A percentile compares a stretch with the other conserved stretches of the same genome.
These are phyloP conservation scores for Monomorium pharaonis DNA, from an alignment of 1,140 invertebrate species.

Conservation along the genomic window DNA sequence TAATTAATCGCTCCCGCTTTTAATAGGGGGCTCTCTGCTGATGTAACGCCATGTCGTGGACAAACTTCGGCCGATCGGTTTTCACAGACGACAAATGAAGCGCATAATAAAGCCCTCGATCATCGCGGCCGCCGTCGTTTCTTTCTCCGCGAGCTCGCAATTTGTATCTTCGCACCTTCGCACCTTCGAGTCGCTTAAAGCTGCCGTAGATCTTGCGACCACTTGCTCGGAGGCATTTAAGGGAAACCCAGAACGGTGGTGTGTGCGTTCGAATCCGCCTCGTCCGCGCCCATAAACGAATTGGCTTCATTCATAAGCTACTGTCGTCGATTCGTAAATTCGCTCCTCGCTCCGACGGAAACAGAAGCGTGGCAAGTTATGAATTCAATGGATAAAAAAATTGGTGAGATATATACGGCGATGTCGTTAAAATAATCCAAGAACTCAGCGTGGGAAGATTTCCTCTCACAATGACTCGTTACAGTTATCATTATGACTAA, in stretches of 20 bases:
- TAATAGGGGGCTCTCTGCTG: slow-evolving; percentile 15
- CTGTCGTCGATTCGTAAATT: slow-evolving; percentile 34
- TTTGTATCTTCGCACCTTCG: slow-evolving; percentile 38
- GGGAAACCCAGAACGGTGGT: slow-evolving; percentile 22
- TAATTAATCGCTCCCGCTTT: slow-evolving; percentile 51
- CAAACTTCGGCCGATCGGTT: slow-evolving; percentile 29
- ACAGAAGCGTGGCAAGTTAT: background rate
- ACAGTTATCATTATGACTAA: background rate
- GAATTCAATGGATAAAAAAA: background rate
- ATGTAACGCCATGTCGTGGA: slow-evolving; percentile 13
- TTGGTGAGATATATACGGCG: background rate
- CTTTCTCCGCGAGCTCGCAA: slow-evolving; percentile 20
- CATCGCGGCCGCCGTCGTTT: slow-evolving; percentile 13
- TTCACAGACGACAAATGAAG: slow-evolving; percentile 42
- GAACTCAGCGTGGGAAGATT: background rate
- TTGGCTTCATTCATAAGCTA: slow-evolving; percentile 34
- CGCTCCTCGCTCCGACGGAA: background rate
- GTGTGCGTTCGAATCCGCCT: slow-evolving; percentile 6
- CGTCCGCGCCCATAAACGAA: slow-evolving; percentile 18
- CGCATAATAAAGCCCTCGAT: slow-evolving; percentile 51
- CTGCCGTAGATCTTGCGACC: slow-evolving; percentile 23
- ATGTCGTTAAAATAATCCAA: background rate
- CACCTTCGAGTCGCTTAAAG: slow-evolving; percentile 32
- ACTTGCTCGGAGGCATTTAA: slow-evolving; percentile 40
- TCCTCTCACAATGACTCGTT: background rate